Conservation (phyloP, 2,888 invertebrate genomes). For the Sussaba pulchella region DNA sequence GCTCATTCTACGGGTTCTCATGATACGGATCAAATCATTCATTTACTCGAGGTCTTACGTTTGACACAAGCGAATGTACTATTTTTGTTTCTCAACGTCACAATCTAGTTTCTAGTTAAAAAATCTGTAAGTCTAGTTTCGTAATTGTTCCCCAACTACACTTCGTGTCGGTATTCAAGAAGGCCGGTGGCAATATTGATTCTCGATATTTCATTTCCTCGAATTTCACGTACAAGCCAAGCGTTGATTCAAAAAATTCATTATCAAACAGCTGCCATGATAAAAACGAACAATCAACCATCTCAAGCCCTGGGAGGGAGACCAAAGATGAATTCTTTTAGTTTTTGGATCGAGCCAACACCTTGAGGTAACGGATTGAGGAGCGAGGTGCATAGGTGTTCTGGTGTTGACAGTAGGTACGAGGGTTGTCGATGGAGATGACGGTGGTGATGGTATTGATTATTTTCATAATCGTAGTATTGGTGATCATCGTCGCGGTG, state of each 20-base stretch:
- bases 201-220: constrained; percentile 28
- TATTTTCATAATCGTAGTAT: constrained; percentile 76
- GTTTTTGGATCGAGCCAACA: constrained; percentile 77
- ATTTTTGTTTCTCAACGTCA: constrained; percentile 23
- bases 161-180: constrained; percentile 58
- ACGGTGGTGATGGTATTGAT: constrained; percentile 76
- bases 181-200: constrained; percentile 49
- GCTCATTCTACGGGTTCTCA: too few species aligned
- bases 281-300: constrained; percentile 14
- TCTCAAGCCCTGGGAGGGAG: constrained; percentile 38
- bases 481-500: constrained; percentile 78
- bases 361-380: constrained; percentile 83
- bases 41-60: too few species aligned
- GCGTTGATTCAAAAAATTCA: neutral
- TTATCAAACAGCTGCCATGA: neutral
- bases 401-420: constrained; percentile 79
- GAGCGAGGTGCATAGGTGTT: constrained; percentile 83
- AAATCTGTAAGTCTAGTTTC: constrained; percentile 27
- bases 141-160: constrained; percentile 62
- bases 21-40: too few species aligned
- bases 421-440: constrained; percentile 78
- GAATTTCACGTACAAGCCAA: constrained; percentile 5
- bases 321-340: constrained; percentile 53
- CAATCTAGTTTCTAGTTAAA: constrained; percentile 15
- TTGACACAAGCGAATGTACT: too few species aligned